A percentile compares a stretch with the other conserved stretches of the same genome.
phyloP scores from a whole-genome alignment of 2,797 vertebrate genomes.

The Syndactyla subalaris region DNA sequence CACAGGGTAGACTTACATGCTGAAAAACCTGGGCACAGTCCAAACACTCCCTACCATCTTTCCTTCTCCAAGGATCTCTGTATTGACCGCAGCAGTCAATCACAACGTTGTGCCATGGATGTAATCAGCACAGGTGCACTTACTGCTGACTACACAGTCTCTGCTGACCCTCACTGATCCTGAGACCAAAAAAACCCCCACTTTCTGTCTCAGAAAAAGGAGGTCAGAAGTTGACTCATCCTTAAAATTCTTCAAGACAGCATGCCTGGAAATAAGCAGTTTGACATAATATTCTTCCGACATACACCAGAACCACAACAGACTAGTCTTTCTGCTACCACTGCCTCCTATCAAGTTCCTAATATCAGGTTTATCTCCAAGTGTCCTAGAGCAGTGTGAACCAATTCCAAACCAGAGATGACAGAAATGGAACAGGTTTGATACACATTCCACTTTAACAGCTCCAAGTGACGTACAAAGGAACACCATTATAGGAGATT shows the following conservation, averaged over 20 bases:
- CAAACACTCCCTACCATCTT: background rate
- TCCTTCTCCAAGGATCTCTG: background rate
- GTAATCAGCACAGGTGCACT: background rate
- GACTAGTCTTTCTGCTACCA: background rate
- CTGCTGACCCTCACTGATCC: background rate
- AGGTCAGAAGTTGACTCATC: background rate
- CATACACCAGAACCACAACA: background rate
- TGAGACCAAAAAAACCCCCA: background rate
- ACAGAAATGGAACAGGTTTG: background rate
- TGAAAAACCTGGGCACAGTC: background rate
- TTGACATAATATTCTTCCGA: background rate
- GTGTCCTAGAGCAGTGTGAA: background rate
- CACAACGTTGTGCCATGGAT: background rate
- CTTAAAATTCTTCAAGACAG: background rate
- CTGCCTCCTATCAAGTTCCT: background rate
- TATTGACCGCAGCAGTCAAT: background rate
- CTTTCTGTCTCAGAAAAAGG: background rate
- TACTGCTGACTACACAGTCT: background rate
- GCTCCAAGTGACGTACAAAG: background rate
- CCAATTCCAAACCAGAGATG: background rate
- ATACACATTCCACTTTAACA: background rate
- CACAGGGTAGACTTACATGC: background rate
- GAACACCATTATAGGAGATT: background rate
- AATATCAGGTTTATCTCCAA: background rate
- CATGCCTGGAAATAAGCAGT: background rate